These are phyloP conservation scores for Serilophus lunatus DNA, from an alignment of 2,113 vertebrate genomes.

Conservation along the genomic window DNA sequence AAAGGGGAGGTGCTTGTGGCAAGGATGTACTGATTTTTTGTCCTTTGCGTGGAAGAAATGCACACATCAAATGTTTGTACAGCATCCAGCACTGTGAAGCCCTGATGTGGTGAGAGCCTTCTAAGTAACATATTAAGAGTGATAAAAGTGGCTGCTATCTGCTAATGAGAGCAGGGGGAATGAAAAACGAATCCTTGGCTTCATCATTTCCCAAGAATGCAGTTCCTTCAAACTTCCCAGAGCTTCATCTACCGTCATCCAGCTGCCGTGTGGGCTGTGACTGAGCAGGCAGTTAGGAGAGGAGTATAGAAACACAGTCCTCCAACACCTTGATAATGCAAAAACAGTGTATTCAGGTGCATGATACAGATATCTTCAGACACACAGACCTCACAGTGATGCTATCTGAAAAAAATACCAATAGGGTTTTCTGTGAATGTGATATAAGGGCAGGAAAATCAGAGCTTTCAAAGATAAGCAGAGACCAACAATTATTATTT, in stretches of 20 bases:
- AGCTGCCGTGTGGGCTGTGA: neutral
- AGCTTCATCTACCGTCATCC: neutral
- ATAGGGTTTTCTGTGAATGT: neutral
- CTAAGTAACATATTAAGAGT: neutral
- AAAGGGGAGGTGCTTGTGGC: neutral
- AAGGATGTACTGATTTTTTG: conserved; percentile 11
- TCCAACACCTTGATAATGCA: neutral
- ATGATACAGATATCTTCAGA: neutral
- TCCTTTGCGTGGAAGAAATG: neutral
- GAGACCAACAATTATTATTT: neutral
- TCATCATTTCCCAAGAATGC: conserved; percentile 47
- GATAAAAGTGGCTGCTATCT: conserved; percentile 28
- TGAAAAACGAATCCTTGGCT: conserved; percentile 26
- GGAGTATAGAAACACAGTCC: neutral
- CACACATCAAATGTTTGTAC: neutral
- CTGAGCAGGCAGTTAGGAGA: neutral
- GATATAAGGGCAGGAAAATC: neutral
- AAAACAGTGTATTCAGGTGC: neutral
- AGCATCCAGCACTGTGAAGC: neutral
- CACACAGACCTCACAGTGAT: neutral
- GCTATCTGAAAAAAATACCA: neutral
- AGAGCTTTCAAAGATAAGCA: neutral
- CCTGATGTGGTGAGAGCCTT: neutral
- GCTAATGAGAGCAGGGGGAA: neutral
- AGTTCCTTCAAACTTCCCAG: conserved; percentile 16